Evolutionary conservation across 2,797 vertebrate genomes (phyloP), one percentile per base, ranked within the genome.

Genomic region (Meda fulgida): DNA sequence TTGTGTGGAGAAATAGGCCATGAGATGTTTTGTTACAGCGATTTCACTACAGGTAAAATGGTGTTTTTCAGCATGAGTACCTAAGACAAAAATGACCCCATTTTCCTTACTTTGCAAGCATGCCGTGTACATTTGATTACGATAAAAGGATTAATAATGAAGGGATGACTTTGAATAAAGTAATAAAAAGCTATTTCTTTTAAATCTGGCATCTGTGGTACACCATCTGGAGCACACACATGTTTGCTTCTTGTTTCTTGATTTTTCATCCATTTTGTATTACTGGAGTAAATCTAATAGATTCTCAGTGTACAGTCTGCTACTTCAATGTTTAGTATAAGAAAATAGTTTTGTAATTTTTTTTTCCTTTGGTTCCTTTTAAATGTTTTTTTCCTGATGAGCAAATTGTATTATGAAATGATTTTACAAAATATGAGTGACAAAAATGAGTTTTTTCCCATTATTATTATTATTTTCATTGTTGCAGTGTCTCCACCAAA

Each of bases 1-100:
- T 80, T 80, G 63, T 34, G 78, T 67, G 43, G 40, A 65, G 5
- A 67, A 80, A 80, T 60, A 48, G 26, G 60, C 60, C 46, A 76
- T 11, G 16, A 19, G 18, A 8, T 2, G 1, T 34, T 58, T 38
- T 77, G 40, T 26, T 71, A 26, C 38, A 71, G n/a, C 26, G 23
- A 46, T 71, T 43, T 26, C 23, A 40, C 36, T 71, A n/a, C 2
- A 40, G 69, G 36, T 70, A 43, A 40, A 70, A 48, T 23, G 21
- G 13, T 43, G 11, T 71, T 71, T 71, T 71, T 71, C 23, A 43
- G 46, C 4, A 73, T 65, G 43, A 73, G 7, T 40, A 40, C 34
- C 23, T 18, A 34, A 23, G 21, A 53, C 31, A 11, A 63, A 26
- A 63, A 40, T n/a, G 36, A 78, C 23, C 0, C 48, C 4, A 10